Evolutionary conservation across 2,888 invertebrate species (phyloP).

Genomic region (Sinhomidia bicolor): DNA sequence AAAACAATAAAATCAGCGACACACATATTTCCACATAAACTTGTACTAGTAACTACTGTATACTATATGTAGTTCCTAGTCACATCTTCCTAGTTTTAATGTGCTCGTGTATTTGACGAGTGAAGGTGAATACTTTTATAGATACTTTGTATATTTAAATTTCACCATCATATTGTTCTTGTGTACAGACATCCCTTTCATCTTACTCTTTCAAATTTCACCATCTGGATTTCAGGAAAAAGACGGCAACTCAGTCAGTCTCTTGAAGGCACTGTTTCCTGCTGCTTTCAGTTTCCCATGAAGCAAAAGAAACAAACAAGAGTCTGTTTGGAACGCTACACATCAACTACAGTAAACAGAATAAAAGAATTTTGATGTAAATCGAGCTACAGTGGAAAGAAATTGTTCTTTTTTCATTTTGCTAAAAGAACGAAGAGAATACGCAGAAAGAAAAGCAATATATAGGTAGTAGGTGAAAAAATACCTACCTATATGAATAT

Average conservation of each 20-base stretch:
- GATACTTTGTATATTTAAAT: background rate
- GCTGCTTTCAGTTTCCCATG: constrained; percentile 23
- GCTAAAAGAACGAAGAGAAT: background rate
- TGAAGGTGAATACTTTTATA: background rate
- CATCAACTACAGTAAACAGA: constrained; percentile 23
- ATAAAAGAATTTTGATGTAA: constrained; percentile 26
- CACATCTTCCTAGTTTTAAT: background rate
- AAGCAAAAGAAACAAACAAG: constrained; percentile 1
- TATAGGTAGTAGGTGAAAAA: too few species aligned
- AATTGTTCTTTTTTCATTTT: constrained; percentile 29
- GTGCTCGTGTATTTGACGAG: constrained; percentile 10
- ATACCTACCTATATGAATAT: background rate
- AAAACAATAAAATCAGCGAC: constrained; percentile 12
- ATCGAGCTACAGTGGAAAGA: background rate
- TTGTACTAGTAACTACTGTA: too few species aligned
- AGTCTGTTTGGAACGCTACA: constrained; percentile 18
- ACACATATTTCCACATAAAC: background rate
- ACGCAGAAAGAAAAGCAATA: background rate
- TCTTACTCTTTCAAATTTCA: background rate
- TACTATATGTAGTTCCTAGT: background rate
- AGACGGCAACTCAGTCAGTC: background rate
- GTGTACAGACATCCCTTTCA: background rate
- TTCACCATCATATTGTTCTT: background rate
- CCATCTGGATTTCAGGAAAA: background rate
- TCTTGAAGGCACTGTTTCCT: constrained; percentile 28